Evolutionary conservation across 2,113 vertebrate genomes (phyloP).

Genomic region (Dipodomys stephensi): DNA sequence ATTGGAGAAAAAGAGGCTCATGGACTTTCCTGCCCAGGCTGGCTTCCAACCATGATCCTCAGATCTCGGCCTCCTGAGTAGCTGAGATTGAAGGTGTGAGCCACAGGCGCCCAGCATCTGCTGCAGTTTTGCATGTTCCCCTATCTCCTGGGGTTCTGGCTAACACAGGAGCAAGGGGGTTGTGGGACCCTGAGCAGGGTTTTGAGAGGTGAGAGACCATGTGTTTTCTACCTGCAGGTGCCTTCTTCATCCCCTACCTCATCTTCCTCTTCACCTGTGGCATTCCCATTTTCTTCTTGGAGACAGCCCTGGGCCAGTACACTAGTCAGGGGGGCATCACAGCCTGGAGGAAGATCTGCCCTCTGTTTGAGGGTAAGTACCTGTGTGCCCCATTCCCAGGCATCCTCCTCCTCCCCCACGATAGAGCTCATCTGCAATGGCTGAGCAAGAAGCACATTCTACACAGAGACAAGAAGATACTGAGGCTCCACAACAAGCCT

Average conservation of each 20-base stretch:
- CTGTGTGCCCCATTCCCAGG: neutral
- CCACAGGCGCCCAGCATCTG: too few relatives aligned
- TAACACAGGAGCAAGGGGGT: neutral
- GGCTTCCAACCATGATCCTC: too few relatives aligned
- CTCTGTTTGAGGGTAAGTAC: conserved; percentile 95
- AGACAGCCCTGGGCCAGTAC: conserved; percentile 94
- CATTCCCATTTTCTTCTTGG: conserved; percentile 94
- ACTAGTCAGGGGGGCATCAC: conserved; percentile 95
- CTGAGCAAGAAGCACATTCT: neutral
- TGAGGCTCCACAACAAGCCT: neutral
- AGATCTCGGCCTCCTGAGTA: too few relatives aligned
- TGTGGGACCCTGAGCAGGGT: neutral
- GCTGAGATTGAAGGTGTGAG: too few relatives aligned
- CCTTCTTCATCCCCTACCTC: conserved; percentile 97
- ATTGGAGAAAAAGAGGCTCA: too few relatives aligned
- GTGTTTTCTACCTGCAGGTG: conserved; percentile 87
- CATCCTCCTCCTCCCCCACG: too few relatives aligned
- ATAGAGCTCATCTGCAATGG: neutral
- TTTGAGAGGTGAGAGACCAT: neutral
- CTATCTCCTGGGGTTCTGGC: accelerated
- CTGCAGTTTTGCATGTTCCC: neutral
- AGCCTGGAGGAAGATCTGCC: conserved; percentile 95
- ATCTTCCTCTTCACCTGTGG: conserved; percentile 97
- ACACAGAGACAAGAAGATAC: neutral
- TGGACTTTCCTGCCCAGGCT: too few relatives aligned